These are phyloP conservation scores for Drosophila pseudoobscura DNA, from an alignment of 1,140 invertebrate species.

Conservation along the genomic window DNA sequence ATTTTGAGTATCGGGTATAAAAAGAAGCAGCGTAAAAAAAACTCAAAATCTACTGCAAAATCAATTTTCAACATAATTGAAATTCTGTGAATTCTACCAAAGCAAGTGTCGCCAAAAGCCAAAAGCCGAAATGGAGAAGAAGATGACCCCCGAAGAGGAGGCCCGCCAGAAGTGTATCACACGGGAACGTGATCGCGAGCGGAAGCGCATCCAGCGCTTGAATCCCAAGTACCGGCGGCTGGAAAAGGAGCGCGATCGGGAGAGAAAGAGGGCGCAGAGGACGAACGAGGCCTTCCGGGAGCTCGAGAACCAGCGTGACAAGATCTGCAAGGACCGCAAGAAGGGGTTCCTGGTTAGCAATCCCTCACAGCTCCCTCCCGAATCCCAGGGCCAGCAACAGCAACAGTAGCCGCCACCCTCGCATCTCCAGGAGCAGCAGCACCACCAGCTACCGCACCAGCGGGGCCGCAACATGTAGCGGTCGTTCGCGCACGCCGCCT, in stretches of 20 bases:
- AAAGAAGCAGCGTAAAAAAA: too few species aligned
- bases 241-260: slow-evolving; percentile 79
- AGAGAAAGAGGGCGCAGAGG: slow-evolving; percentile 72
- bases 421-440: slow-evolving; percentile 42
- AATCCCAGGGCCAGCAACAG: slow-evolving; percentile 51
- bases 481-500: slow-evolving; percentile 73
- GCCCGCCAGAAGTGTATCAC: slow-evolving; percentile 78
- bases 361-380: slow-evolving; percentile 65
- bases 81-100: too few species aligned
- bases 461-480: slow-evolving; percentile 51
- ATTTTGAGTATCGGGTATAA: too few species aligned
- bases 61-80: too few species aligned
- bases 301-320: slow-evolving; percentile 77
- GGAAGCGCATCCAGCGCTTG: slow-evolving; percentile 77
- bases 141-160: slow-evolving; percentile 78
- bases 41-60: too few species aligned
- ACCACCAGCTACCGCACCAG: slow-evolving; percentile 59
- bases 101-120: too few species aligned
- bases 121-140: too few species aligned
- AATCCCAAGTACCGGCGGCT: slow-evolving; percentile 76
- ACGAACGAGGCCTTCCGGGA: slow-evolving; percentile 79
- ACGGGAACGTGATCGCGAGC: slow-evolving; percentile 72
- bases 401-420: slow-evolving; percentile 56
- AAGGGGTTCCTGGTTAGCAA: slow-evolving; percentile 72
- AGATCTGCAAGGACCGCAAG: slow-evolving; percentile 80